Evolutionary conservation across 2,113 vertebrate genomes (phyloP).

Genomic region (Sceloporus undulatus): DNA sequence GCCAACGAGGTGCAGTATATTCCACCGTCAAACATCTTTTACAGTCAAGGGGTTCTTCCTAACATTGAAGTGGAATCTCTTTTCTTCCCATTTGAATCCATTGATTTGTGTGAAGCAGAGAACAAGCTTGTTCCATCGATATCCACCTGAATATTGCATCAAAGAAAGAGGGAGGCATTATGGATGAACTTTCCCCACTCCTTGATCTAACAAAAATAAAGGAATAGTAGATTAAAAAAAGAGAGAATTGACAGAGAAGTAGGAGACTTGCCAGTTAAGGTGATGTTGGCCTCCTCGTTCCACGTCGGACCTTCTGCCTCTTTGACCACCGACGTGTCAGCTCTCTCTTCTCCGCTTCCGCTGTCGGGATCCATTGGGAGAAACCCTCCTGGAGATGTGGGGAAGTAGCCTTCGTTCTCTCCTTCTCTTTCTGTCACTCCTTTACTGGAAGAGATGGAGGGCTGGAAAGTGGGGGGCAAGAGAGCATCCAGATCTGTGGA

Average conservation of each 20-base stretch:
- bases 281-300: background rate
- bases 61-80: too few relatives aligned
- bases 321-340: background rate
- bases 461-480: background rate
- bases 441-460: background rate
- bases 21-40: too few relatives aligned
- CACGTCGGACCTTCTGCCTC: constrained; percentile 39
- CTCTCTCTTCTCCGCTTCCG: constrained; percentile 57
- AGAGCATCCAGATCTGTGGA: background rate
- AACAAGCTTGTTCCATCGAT: too few relatives aligned
- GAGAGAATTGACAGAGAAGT: background rate
- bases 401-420: background rate
- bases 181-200: too few relatives aligned
- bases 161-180: too few relatives aligned
- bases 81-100: too few relatives aligned
- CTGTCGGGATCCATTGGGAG: constrained; percentile 27
- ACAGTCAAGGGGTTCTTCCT: too few relatives aligned
- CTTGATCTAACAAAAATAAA: too few relatives aligned
- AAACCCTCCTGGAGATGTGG: background rate
- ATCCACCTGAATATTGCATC: too few relatives aligned
- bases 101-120: too few relatives aligned
- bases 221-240: too few relatives aligned
- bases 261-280: constrained; percentile 41
- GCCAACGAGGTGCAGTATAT: too few relatives aligned
- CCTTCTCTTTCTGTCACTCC: background rate